Evolutionary conservation across 2,888 invertebrate species (phyloP).

Genomic region (Hirtodrosophila histrioides): DNA sequence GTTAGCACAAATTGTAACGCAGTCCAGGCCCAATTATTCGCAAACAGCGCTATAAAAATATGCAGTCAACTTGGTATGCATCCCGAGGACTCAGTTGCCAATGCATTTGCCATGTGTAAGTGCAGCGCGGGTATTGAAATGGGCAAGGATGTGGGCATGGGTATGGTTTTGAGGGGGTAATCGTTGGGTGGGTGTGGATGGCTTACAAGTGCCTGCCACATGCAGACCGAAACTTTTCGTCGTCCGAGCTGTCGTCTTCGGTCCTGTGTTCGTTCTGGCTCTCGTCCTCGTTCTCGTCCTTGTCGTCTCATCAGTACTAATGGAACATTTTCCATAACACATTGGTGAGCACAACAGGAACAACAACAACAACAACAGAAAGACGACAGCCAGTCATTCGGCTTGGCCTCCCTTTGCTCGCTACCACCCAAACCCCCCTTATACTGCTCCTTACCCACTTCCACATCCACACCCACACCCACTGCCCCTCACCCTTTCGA

Average conservation of each 20-base stretch:
- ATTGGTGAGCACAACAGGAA: constrained; percentile 62
- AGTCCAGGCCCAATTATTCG: constrained; percentile 40
- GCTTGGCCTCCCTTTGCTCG: constrained; percentile 3
- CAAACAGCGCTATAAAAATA: neutral
- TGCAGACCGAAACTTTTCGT: constrained; percentile 36
- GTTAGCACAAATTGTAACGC: constrained; percentile 8
- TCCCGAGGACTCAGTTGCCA: constrained; percentile 18
- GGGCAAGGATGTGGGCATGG: constrained; percentile 7
- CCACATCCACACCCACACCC: neutral
- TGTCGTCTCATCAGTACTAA: constrained; percentile 78
- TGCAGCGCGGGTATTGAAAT: constrained; percentile 29
- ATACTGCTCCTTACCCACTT: neutral
- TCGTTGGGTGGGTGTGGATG: constrained; percentile 11
- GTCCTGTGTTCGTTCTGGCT: constrained; percentile 17
- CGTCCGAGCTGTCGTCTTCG: constrained; percentile 40
- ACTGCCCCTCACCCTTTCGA: constrained; percentile 7
- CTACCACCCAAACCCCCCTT: neutral
- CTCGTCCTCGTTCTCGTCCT: constrained; percentile 23
- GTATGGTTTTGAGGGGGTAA: neutral
- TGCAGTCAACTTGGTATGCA: constrained; percentile 26
- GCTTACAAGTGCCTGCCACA: constrained; percentile 35
- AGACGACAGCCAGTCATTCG: constrained; percentile 46
- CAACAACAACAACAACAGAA: constrained; percentile 27
- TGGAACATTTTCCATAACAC: constrained; percentile 79
- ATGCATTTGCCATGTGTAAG: constrained; percentile 48